Percentiles rank a stretch among this genome's conserved stretches.
Conservation (phyloP, 2,888 invertebrate species). For the Drosophila lutescens region DNA sequence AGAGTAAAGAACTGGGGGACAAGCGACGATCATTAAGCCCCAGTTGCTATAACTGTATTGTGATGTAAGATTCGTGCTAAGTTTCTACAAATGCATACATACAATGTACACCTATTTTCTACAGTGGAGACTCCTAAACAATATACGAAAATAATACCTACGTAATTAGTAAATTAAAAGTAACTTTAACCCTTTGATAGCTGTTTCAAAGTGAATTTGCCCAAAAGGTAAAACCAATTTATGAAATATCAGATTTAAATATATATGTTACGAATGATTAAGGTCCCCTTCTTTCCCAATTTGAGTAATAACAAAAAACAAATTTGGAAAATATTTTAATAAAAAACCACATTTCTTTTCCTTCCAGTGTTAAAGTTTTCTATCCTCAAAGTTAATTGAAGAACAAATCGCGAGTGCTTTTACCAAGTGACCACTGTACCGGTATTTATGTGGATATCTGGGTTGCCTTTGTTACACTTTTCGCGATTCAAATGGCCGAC, state of each 20-base stretch:
- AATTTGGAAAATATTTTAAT: not conserved
- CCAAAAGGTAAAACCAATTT: not conserved
- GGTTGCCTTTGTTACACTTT: conserved; percentile 53
- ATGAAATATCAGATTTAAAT: too few species aligned
- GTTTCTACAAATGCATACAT: not conserved
- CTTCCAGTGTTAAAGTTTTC: not conserved
- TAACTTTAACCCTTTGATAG: not conserved
- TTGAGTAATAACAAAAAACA: too few species aligned
- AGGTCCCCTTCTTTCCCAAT: too few species aligned
- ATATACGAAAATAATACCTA: not conserved
- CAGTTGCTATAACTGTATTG: conserved; percentile 44
- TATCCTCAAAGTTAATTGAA: not conserved
- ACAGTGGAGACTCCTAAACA: conserved; percentile 9
- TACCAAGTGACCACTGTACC: conserved; percentile 4
- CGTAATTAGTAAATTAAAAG: too few species aligned
- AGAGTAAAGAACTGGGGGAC: conserved; percentile 13
- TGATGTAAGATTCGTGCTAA: conserved; percentile 54
- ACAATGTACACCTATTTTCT: not conserved
- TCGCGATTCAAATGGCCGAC: conserved; percentile 42
- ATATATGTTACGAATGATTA: too few species aligned
- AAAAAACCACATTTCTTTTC: not conserved
- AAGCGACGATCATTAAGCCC: conserved; percentile 37
- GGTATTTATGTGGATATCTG: conserved; percentile 9
- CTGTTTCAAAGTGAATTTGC: not conserved
- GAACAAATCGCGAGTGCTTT: too few species aligned